Evolutionary conservation across 2,888 invertebrate species (phyloP), one percentile per base, ranked within the genome.

Genomic region (Caenorhabditis doughertyi): DNA sequence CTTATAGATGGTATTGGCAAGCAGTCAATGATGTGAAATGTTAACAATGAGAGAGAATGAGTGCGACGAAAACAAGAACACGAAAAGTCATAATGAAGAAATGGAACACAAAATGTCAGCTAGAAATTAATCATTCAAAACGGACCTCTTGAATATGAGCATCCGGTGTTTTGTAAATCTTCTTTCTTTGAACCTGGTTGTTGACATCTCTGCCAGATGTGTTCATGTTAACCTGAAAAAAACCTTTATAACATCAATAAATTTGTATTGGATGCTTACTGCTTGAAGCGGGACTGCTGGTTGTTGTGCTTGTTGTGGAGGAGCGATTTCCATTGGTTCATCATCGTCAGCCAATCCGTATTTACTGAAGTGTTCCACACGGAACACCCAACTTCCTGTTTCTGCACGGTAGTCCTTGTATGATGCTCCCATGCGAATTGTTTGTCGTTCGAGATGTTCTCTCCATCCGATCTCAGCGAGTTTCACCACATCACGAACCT

Each of bases 321-420:
- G 81, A 8, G 67, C 64, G 3, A 65, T 58, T 39, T 76, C 76
- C 76, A 81, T 76, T 42, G 81, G 81, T 18, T 83, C 83, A 53
- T 83, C 83, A 29, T 83, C 83, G 32, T 83, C 83, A 29, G 76
- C 68, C 18, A 93, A 89, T 39, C 93, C 93, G 87, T 93, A 93
- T 87, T 93, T 93, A 53, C 93, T 92, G 88, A 93, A 93, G 88
- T 93, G 93, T 32, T 86, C 82, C 13, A 92, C 93, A 55, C 89
- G 85, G 93, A 98, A 98, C 65, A 97, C 97, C 98, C 98, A 99
- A 71, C 97, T 96, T 27, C 98, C 98, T 1, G 96, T 97, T 92
- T 96, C 96, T 0, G 97, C 96, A 0, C 97, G 94, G 93, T 97
- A 98, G 92, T 98, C 98, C 67, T 87, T 94, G 92, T 98, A 99